Evolutionary conservation across 2,888 invertebrate genomes (phyloP).

Genomic region (Cosmorhoe ocellata): DNA sequence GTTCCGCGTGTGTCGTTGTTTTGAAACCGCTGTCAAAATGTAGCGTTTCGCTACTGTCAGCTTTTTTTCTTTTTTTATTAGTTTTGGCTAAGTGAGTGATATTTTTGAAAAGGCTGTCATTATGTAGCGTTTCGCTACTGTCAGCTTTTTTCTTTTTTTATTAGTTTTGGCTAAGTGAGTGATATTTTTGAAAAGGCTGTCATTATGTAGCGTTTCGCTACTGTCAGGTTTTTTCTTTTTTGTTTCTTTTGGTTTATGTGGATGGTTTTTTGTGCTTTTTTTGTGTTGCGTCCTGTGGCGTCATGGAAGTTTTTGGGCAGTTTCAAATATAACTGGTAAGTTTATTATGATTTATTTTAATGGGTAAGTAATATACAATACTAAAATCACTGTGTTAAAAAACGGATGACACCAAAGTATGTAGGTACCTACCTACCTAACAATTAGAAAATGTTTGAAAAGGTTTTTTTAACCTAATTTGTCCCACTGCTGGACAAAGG

Average conservation of each 20-base stretch:
- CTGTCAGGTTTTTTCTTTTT: conserved; percentile 28
- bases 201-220: conserved; percentile 35
- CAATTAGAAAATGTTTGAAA: too few relatives aligned
- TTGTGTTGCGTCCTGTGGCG: too few relatives aligned
- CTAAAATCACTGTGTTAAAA: too few relatives aligned
- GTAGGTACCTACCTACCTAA: too few relatives aligned
- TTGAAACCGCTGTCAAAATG: conserved; percentile 33
- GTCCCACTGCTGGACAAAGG: too few relatives aligned
- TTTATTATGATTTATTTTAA: too few relatives aligned
- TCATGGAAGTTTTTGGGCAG: too few relatives aligned
- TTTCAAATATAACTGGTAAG: too few relatives aligned
- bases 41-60: conserved; percentile 32
- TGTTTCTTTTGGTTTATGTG: conserved; percentile 15
- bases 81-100: conserved; percentile 20
- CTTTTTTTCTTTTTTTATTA: conserved; percentile 20
- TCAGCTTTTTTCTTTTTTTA: conserved; percentile 25
- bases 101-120: conserved; percentile 28
- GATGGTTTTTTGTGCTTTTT: conserved; percentile 5
- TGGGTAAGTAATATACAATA: too few relatives aligned
- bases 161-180: conserved; percentile 18
- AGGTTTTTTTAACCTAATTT: too few relatives aligned
- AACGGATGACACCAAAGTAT: too few relatives aligned
- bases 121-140: conserved; percentile 35
- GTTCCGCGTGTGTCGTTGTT: conserved; percentile 29
- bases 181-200: conserved; percentile 26